phyloP scores from a whole-genome alignment of 2,797 vertebrate genomes.

The Lophotriccus pileatus region DNA sequence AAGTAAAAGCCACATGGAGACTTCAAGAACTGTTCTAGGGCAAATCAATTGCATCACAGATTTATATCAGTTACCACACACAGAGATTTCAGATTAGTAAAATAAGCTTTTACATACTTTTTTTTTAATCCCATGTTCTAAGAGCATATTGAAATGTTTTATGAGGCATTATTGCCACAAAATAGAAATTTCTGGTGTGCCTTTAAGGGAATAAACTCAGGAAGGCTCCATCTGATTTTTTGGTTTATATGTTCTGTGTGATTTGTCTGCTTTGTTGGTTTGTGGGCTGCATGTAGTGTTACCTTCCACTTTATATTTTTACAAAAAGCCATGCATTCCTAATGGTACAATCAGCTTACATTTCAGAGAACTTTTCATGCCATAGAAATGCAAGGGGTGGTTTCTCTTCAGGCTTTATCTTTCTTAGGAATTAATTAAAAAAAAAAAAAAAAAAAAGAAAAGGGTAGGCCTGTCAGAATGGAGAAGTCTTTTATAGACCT shows the following conservation, averaged over 20 bases:
- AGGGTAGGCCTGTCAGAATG: not conserved
- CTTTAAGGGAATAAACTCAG: not conserved
- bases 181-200: not conserved
- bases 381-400: not conserved
- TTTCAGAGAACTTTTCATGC: not conserved
- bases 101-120: not conserved
- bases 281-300: not conserved
- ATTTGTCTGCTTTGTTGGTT: not conserved
- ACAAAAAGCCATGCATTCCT: not conserved
- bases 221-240: not conserved
- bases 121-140: not conserved
- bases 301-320: not conserved
- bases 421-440: not conserved
- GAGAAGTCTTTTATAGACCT: not conserved
- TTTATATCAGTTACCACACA: not conserved
- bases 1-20: not conserved
- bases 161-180: not conserved
- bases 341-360: not conserved
- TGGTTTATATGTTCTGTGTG: not conserved
- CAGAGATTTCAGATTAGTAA: not conserved
- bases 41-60: not conserved
- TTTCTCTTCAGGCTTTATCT: not conserved
- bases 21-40: not conserved
- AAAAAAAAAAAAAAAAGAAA: not conserved
- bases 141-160: not conserved